A percentile compares a stretch with the other conserved stretches of the same genome.
These are phyloP conservation scores for Episyrphus balteatus DNA, from an alignment of 1,140 invertebrate genomes.

Conservation along the genomic window DNA sequence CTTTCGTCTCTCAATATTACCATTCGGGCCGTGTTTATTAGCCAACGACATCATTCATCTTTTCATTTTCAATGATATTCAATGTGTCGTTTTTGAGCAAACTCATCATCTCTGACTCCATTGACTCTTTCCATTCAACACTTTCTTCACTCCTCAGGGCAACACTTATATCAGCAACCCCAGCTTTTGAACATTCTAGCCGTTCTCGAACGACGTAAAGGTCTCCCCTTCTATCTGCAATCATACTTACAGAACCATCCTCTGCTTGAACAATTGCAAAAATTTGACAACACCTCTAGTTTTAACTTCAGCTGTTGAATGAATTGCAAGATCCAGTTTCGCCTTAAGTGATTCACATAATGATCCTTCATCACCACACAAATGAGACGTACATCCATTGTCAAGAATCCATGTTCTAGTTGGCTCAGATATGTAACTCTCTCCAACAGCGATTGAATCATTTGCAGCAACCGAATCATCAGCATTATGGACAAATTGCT, in stretches of 20 bases:
- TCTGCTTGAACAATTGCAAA: neutral
- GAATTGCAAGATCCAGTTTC: neutral
- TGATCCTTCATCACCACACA: neutral
- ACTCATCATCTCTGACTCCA: neutral
- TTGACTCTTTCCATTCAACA: neutral
- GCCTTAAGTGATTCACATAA: neutral
- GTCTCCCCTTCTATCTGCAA: neutral
- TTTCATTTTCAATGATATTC: too few relatives aligned
- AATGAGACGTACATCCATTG: too few relatives aligned
- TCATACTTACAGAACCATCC: neutral
- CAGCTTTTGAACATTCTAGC: neutral
- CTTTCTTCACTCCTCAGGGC: too few relatives aligned
- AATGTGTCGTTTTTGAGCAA: neutral
- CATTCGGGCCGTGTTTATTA: too few relatives aligned
- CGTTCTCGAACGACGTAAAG: neutral
- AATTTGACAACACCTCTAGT: neutral
- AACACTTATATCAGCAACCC: neutral
- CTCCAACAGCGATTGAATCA: neutral
- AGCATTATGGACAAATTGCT: neutral
- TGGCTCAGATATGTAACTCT: neutral
- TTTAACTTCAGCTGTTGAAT: neutral
- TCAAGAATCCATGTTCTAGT: neutral
- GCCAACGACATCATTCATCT: too few relatives aligned
- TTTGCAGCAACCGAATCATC: neutral
- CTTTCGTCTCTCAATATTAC: too few relatives aligned